Base-by-base conservation (phyloP, 2,113 vertebrate genomes). In the Dascyllus trimaculatus region DNA sequence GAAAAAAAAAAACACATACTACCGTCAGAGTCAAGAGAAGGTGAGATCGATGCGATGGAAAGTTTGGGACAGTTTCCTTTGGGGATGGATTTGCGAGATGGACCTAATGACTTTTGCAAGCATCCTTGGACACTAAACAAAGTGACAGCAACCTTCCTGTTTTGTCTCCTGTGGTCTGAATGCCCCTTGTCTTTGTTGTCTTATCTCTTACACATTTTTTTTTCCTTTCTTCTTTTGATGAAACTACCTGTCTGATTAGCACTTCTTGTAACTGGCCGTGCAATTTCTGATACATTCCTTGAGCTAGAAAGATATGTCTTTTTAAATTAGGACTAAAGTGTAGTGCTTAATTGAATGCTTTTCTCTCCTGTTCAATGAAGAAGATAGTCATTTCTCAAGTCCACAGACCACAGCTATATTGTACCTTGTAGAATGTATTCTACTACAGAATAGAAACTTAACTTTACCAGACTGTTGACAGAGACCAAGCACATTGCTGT, bases 251-350 rank as follows among this genome's bases (percentile, higher is more conserved):
- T 92, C 80, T 75, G 85, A 90, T 80, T 81, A 91, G 84, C 91
- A 91, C 78, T 86, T 85, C 81, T 53, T 72, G 85, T 84, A 78
- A 69, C 75, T 73, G 80, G 63, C 86, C 78, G 82, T 60, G 69
- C 85, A 53, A 54, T 82, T 85, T 91, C 75, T 84, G 63, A 93
- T 84, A 94, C 93, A 93, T 94, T 94, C 94, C 93, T 91, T 65
- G 56, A 86, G 75, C 89, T 90, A 84, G 83, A 80, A 89, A 65
- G 66, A 38, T 85, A 68, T 84, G 71, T 82, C 53, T 54, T 53
- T 51, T 78, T 21, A 68, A 63, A 82, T 61, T 82, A 60, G 70
- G 69, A 85, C 75, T 71, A 52, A 87, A 76, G 68, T 80, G 68
- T 90, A 71, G 84, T 67, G 81, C 63, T 79, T 73, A 81, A 86